Base-by-base conservation (phyloP, 2,113 vertebrate genomes). In the Rhagologus leucostigma region DNA sequence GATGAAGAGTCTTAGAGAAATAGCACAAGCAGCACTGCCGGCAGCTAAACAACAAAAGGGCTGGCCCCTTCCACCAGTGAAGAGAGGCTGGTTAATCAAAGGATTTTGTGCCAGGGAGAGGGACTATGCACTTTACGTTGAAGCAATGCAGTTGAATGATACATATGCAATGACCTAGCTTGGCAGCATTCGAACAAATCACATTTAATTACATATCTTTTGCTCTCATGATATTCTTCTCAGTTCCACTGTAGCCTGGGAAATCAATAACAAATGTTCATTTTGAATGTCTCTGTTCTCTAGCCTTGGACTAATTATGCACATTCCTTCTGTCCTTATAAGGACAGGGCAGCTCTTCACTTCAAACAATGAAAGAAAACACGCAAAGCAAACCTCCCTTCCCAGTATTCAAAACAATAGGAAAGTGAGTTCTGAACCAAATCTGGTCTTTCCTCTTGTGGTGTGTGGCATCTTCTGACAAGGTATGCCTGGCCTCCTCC, bases 211-310 rank as follows among this genome's bases (percentile, higher is more conserved):
- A 55, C 44, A 0, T 50, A 84, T 93, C 68, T 91, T 89, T 41
- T 84, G 59, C 50, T 81, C 79, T 84, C 80, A 44, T 79, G 50
- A 63, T 93, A 64, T 27, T 95, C 65, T 83, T 86, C 79, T 84
- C n/a, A 16, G 63, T 94, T 87, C 74, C 75, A 78, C 76, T 60
- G 64, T 52, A 52, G 78, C 41, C 63, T 86, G 87, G 78, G 82
- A 95, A 94, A 95, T 90, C 69, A 94, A 69, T 85, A 97, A 69
- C 94, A 95, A 96, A 95, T 95, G 89, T 93, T 96, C 81, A n/a
- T 93, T 84, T 84, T 87, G 67, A 91, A 80, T 57, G 53, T 88
- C 89, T 95, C 83, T 90, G 13, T 94, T 95, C 89, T 70, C 64
- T 57, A 76, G 82, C 67, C 88, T 94, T 87, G 75, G 84, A 94